Evolutionary conservation across 2,888 invertebrate genomes (phyloP), one percentile per base, ranked within the genome.

Genomic region (Mythimna pallens): DNA sequence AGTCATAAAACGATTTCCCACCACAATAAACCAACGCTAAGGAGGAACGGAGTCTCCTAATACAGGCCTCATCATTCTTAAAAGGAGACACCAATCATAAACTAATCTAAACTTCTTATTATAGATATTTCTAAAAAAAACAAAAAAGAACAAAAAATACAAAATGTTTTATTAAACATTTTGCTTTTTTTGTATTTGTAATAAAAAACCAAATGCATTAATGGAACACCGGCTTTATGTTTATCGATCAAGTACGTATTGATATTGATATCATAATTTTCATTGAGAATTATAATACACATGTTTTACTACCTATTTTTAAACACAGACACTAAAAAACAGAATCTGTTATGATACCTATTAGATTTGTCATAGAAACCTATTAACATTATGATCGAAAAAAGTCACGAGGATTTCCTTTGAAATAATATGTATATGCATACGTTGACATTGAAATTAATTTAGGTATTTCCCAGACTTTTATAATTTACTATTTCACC

Each of bases 401-500:
- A 47, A 70, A 47, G 7, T 25, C 30, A 34, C 58, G 61, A 72
- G 80, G 80, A 75, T 75, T 72, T 82, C 74, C 79, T 70, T 63
- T 59, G 43, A 43, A 17, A 40, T 50, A 47, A 67, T 67, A 22
- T 62, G 10, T 34, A 72, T 58, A 22, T 62, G 10, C 40, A 72
- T 58, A 22, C 34, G 40, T 61, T 80, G 77, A 64, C 82, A 83
- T 82, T 80, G 70, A 67, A 75, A 40, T 69, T 62, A 50, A 82
- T 67, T 47, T 70, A 52, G 70, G 75, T 82, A 79, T 67, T 82
- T 80, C 69, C 69, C 58, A 70, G 62, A 70, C 54, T 25, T 50
- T 36, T 58, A 20, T 62, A 65, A 58, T 65, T 64, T 61, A 62
- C 40, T 40, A 40, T 69, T 50, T 71, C 20, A 71, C 83, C 82